Base-by-base conservation (phyloP, 2,888 invertebrate genomes). In the Tenthredo notha region DNA sequence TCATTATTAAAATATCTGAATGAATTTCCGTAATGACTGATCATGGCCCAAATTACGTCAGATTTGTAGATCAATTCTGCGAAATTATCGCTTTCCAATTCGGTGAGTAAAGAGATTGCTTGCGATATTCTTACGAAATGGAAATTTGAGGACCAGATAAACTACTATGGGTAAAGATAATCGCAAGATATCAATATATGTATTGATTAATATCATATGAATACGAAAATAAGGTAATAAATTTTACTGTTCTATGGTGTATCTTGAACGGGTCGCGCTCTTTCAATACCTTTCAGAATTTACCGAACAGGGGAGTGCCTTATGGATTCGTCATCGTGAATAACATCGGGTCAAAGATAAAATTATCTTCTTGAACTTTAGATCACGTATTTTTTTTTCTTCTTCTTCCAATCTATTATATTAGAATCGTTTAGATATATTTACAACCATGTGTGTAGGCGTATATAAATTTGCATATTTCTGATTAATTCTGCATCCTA, bases 81-180 rank as follows among this genome's bases (percentile, higher is more conserved):
- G 58, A 33, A 80, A 80, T 61, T 37, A n/a, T 37, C 40, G 80
- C 80, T 80, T 61, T 61, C 80, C 37, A 80, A 80, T 80, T 40
- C 21, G 21, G 21, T 80, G 37, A 80, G 80, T 80, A 40, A 77
- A 37, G n/a, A 40, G n/a, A 54, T 77, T 54, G 77, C 25, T 33
- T 18, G 25, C 15, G 50, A 58, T 37, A 40, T 15, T 0, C 0
- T 37, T 21, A 40, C 61, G 21, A 15, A 80, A 58, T 12, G 10
- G 15, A 58, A 80, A 80, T 80, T 25, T 2, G 5, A 80, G 21
- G 37, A 58, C 15, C 15, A 21, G 40, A 4, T 33, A 80, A 25
- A 40, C 61, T 58, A 47, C 29, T 37, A 9, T 54, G n/a, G n/a
- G 33, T 33, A 54, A 25, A 54, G 1, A 29, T 15, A 33, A 33